Evolutionary conservation across 2,797 vertebrate genomes (phyloP).

Genomic region (Myiothlypis chrysogaster): DNA sequence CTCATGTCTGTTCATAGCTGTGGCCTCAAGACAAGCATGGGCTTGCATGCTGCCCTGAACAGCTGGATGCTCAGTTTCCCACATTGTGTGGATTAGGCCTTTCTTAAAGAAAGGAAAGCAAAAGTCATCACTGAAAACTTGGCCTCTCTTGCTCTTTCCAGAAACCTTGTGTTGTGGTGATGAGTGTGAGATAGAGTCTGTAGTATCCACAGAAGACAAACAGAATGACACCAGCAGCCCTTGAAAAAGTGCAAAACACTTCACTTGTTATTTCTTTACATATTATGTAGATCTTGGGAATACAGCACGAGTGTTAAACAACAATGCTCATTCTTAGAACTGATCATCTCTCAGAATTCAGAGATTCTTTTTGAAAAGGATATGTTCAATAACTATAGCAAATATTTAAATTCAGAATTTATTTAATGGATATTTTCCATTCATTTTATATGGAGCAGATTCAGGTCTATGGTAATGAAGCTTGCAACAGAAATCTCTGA

Average conservation of each 20-base stretch:
- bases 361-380: not conserved
- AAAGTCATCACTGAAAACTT: not conserved
- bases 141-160: not conserved
- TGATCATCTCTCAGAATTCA: not conserved
- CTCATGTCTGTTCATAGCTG: not conserved
- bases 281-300: not conserved
- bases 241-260: not conserved
- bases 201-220: not conserved
- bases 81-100: rapidly evolving
- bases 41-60: not conserved
- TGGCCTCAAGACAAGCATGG: not conserved
- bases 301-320: not conserved
- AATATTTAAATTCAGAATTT: not conserved
- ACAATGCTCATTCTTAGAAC: not conserved
- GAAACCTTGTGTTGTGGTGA: not conserved
- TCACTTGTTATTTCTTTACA: not conserved
- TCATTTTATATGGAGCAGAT: not conserved
- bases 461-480: not conserved
- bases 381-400: not conserved
- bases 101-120: not conserved
- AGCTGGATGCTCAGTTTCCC: not conserved
- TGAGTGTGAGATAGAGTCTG: not conserved
- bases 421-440: not conserved
- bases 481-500: not conserved
- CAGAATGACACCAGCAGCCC: not conserved